A percentile compares a stretch with the other conserved stretches of the same genome.
phyloP scores from a whole-genome alignment of 2,888 invertebrate species.

The Pharmacophagus antenor region DNA sequence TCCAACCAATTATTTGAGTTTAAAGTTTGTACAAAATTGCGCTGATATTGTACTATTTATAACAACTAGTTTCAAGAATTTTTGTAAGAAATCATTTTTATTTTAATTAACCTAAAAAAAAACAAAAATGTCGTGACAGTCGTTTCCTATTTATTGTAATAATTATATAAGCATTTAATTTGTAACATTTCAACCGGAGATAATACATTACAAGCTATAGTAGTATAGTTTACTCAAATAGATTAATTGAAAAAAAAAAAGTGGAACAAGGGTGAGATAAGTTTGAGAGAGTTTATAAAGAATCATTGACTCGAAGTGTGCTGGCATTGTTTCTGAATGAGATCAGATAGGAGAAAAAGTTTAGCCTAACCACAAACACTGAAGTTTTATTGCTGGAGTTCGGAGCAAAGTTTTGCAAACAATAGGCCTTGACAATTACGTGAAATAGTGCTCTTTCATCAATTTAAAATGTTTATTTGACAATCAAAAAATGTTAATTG shows the following conservation, averaged over 20 bases:
- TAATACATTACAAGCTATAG: too few relatives aligned
- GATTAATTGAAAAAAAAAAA: not conserved
- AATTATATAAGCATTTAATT: too few relatives aligned
- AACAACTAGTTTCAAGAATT: too few relatives aligned
- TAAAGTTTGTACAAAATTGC: too few relatives aligned
- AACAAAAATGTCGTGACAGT: too few relatives aligned
- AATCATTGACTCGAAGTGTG: constrained; percentile 19
- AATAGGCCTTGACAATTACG: constrained; percentile 16
- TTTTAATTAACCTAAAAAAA: too few relatives aligned
- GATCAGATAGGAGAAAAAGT: constrained; percentile 23
- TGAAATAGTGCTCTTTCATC: not conserved
- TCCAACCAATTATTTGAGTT: too few relatives aligned
- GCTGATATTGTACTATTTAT: too few relatives aligned
- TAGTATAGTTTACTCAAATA: not conserved
- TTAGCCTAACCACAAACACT: constrained; percentile 25
- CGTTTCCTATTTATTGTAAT: too few relatives aligned
- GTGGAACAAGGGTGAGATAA: not conserved
- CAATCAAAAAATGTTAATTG: too few relatives aligned
- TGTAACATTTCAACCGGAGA: too few relatives aligned
- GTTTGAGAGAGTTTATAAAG: constrained; percentile 5
- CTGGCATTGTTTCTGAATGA: constrained; percentile 27
- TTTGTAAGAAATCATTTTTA: too few relatives aligned
- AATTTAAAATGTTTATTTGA: not conserved
- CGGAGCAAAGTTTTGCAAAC: constrained; percentile 18
- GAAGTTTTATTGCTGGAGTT: constrained; percentile 25